Evolutionary conservation across 2,113 vertebrate genomes (phyloP).

Genomic region (Camelus bactrianus): DNA sequence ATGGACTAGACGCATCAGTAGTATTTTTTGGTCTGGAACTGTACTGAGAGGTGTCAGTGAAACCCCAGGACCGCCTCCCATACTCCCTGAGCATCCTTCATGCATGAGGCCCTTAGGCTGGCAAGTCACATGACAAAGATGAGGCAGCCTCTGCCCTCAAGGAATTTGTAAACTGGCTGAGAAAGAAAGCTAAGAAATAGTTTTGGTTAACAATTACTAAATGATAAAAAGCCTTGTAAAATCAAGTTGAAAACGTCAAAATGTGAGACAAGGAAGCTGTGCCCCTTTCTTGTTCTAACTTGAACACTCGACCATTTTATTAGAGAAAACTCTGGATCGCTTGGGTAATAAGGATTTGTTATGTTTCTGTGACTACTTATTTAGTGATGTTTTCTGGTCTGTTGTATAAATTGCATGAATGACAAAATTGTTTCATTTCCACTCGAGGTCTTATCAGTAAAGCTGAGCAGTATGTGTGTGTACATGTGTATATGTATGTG

Average conservation of each 20-base stretch:
- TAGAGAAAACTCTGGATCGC: background rate
- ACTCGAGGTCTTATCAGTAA: constrained; percentile 61
- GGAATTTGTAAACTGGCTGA: background rate
- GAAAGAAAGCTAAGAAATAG: background rate
- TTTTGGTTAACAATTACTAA: background rate
- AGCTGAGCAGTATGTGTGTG: background rate
- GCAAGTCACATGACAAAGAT: background rate
- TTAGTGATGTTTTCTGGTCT: constrained; percentile 41
- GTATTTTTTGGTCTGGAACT: background rate
- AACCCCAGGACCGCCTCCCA: background rate
- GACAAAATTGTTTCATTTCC: constrained; percentile 51
- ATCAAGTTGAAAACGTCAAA: background rate
- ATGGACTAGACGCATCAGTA: background rate
- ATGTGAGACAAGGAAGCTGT: background rate
- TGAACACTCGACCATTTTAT: background rate
- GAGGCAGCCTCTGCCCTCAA: background rate
- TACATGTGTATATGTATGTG: background rate
- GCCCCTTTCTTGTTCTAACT: background rate
- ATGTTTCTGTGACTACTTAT: constrained; percentile 61
- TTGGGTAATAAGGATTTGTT: constrained; percentile 56
- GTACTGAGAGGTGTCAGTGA: background rate
- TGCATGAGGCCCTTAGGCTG: accelerated
- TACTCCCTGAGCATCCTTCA: background rate
- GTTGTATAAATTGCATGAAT: constrained; percentile 58
- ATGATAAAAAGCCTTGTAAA: background rate